phyloP scores from a whole-genome alignment of 2,113 vertebrate species.

The Electrona antarctica region DNA sequence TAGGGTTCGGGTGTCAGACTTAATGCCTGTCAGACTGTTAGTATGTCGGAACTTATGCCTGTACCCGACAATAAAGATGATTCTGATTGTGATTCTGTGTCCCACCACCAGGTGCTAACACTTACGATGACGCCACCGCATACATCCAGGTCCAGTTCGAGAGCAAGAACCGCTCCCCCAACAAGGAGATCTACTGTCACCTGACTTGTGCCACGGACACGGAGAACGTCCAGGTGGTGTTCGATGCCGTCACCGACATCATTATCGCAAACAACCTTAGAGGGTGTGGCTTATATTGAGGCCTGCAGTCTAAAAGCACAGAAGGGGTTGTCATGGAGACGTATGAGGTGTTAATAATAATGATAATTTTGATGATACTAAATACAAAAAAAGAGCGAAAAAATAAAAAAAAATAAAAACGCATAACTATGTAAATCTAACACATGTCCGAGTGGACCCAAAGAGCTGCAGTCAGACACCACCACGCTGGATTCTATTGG shows the following conservation, averaged over 20 bases:
- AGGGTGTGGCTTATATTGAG: slow-evolving; percentile 95
- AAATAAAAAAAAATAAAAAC: slow-evolving; percentile 30
- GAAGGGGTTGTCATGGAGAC: slow-evolving; percentile 57
- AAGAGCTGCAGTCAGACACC: slow-evolving; percentile 78
- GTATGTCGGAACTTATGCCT: too few relatives aligned
- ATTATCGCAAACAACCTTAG: slow-evolving; percentile 99
- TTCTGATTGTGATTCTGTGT: too few relatives aligned
- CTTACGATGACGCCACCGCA: slow-evolving; percentile 89
- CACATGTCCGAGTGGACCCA: slow-evolving; percentile 78
- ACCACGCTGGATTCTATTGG: slow-evolving; percentile 68
- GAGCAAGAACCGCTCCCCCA: slow-evolving; percentile 94
- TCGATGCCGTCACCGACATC: slow-evolving; percentile 97
- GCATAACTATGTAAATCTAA: slow-evolving; percentile 77
- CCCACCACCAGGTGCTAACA: slow-evolving; percentile 81
- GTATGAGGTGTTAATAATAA: slow-evolving; percentile 72
- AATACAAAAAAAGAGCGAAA: slow-evolving; percentile 11
- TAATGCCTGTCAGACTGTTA: too few relatives aligned
- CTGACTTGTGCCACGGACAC: slow-evolving; percentile 98
- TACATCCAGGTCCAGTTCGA: slow-evolving; percentile 96
- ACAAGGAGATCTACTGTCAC: slow-evolving; percentile 97
- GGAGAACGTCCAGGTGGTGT: slow-evolving; percentile 98
- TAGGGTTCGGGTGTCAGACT: too few relatives aligned
- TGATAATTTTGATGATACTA: slow-evolving; percentile 74
- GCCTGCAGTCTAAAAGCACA: slow-evolving; percentile 53
- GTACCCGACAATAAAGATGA: too few relatives aligned